Percentiles rank a stretch among this genome's conserved stretches.
Conservation (phyloP, 1,140 invertebrate species). For the Stegodyphus dumicola region DNA sequence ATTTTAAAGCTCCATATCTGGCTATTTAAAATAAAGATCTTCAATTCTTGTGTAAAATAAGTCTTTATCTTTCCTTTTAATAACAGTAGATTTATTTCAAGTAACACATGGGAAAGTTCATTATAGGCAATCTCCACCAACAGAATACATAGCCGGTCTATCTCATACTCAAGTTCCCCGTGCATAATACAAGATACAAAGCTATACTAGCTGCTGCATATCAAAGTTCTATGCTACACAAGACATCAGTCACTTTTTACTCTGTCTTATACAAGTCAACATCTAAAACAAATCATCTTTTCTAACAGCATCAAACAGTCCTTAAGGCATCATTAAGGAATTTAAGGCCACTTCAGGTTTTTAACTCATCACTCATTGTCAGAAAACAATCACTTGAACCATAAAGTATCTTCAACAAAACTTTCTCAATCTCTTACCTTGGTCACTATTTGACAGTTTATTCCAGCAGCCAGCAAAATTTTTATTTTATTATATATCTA, state of each 20-base stretch:
- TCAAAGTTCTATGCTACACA: background rate
- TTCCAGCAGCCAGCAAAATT: constrained; percentile 45
- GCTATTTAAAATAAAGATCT: too few relatives aligned
- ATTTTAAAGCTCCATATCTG: too few relatives aligned
- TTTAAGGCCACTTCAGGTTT: too few relatives aligned
- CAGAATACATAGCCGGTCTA: too few relatives aligned
- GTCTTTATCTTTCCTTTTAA: background rate
- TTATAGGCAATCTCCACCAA: too few relatives aligned
- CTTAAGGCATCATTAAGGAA: constrained; percentile 4
- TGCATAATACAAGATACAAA: constrained; percentile 20
- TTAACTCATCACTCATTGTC: constrained; percentile 8
- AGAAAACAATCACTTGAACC: background rate
- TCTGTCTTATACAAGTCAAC: background rate
- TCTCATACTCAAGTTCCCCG: background rate
- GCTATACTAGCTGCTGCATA: constrained; percentile 51
- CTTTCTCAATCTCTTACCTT: background rate
- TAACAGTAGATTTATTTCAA: too few relatives aligned
- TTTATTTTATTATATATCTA: too few relatives aligned
- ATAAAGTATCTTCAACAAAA: background rate
- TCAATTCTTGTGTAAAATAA: too few relatives aligned
- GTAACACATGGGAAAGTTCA: too few relatives aligned
- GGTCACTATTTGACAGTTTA: background rate
- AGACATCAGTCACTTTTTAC: background rate
- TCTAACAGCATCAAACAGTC: background rate
- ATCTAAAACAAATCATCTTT: background rate